Conservation (phyloP, 2,888 invertebrate species). For the Acleris holmiana region DNA sequence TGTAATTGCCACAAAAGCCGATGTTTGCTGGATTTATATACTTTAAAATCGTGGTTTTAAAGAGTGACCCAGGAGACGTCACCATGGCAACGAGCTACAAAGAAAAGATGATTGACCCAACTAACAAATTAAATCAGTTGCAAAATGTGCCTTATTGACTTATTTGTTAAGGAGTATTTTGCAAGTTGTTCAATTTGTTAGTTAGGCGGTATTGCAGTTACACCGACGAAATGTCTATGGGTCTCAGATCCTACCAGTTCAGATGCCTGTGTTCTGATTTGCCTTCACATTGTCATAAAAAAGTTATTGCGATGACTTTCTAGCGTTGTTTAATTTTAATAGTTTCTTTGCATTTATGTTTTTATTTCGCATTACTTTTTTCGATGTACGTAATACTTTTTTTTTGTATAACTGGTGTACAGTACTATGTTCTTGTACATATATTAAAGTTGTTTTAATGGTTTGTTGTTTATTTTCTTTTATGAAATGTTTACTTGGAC, state of each 20-base stretch:
- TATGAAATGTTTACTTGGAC: slow-evolving; percentile 16
- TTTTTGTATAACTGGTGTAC: slow-evolving; percentile 39
- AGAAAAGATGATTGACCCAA: no score
- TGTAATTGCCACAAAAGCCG: no score
- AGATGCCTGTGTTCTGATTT: slow-evolving; percentile 13
- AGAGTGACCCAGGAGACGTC: no score
- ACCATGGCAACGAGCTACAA: no score
- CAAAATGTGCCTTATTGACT: no score
- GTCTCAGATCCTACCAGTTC: slow-evolving; percentile 1
- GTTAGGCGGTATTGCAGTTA: no score
- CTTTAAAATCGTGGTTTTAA: no score
- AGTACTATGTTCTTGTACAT: slow-evolving; percentile 62
- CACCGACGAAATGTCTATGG: background rate
- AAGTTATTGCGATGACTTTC: background rate
- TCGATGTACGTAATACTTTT: slow-evolving; percentile 41
- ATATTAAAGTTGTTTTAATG: slow-evolving; percentile 70
- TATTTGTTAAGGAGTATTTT: no score
- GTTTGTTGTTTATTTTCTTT: slow-evolving; percentile 55
- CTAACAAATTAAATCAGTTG: no score
- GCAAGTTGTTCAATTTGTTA: no score
- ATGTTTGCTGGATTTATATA: no score
- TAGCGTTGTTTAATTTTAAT: slow-evolving; percentile 38
- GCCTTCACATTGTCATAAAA: background rate
- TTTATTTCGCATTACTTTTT: slow-evolving; percentile 48
- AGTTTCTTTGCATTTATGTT: slow-evolving; percentile 62